phyloP scores from a whole-genome alignment of 2,797 vertebrate species.

The Semotilus atromaculatus region DNA sequence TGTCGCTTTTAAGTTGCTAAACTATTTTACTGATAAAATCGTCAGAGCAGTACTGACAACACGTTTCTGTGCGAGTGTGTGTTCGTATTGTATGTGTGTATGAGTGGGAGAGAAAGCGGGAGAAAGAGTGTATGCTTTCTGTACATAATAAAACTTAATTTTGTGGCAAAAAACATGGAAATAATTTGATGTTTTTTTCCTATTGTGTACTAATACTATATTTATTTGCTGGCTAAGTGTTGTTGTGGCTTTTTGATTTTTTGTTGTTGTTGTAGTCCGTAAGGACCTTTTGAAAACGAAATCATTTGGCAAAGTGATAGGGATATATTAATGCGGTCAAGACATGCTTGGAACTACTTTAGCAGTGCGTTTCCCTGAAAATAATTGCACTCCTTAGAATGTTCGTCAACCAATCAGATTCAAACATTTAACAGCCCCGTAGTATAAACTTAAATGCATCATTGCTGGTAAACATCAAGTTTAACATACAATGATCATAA shows the following conservation, averaged over 20 bases:
- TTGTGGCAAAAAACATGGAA: not conserved
- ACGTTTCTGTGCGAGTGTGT: not conserved
- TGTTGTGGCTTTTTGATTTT: not conserved
- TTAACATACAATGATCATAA: not conserved
- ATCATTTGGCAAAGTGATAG: not conserved
- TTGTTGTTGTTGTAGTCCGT: not conserved
- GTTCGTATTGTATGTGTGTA: not conserved
- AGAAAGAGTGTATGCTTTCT: no score
- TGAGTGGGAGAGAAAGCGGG: no score
- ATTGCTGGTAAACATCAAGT: not conserved
- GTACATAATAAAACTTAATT: not conserved
- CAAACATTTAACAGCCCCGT: not conserved
- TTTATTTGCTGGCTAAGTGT: not conserved
- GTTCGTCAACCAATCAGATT: not conserved
- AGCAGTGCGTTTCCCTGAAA: not conserved
- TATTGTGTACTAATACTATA: not conserved
- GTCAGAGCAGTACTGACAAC: not conserved
- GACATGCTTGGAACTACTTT: not conserved
- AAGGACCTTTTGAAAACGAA: not conserved
- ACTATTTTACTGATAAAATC: not conserved
- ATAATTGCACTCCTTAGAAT: not conserved
- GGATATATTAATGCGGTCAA: not conserved
- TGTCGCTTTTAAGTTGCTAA: not conserved
- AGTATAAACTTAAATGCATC: not conserved
- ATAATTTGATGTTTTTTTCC: not conserved